Base-by-base conservation (phyloP, 2,113 vertebrate species). In the Numida meleagris region DNA sequence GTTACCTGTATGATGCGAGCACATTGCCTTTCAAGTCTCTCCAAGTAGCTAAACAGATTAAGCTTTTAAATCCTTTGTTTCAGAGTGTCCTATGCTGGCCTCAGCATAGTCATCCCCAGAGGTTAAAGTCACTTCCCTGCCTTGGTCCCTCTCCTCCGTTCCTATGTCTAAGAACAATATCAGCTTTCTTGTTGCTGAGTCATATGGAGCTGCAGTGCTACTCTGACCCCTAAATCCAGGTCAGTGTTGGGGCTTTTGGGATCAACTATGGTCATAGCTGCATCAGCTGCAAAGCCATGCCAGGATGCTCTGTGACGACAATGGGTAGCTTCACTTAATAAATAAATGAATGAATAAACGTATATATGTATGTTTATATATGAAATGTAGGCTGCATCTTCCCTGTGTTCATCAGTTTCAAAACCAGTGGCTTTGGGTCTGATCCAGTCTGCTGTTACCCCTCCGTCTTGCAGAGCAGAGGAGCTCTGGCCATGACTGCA, bases 401-500 rank as follows among this genome's bases (percentile, higher is more conserved):
- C 24, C 5, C 9, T 31, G 4, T 27, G 53, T 51, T 62, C 50
- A 29, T 23, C n/a, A 23, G 25, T 58, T 33, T 59, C 12, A 14
- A 29, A 66, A 70, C 0, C 8, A 21, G 24, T 4, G n/a, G 14
- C 9, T 43, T 12, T 80, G 68, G 6, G 40, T 50, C 59, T 40
- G 15, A 24, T 33, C 25, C 1, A 38, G 6, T 6, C n/a, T 51
- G 45, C 36, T 36, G 12, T 15, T 25, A 12, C 23, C 33, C 33
- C 45, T n/a, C 21, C 62, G 40, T 10, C 43, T 20, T 17, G 27
- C 34, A 34, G 34, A 19, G 48, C 17, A n/a, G 15, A 33, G 8
- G 0, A 2, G 25, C 43, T 43, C 33, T 0, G 0, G 13, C 1
- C 4, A 0, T 33, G 43, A 8, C 53, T 24, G 34, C 21, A 4